Conservation (phyloP, 2,113 vertebrate species). For the Albula goreensis region DNA sequence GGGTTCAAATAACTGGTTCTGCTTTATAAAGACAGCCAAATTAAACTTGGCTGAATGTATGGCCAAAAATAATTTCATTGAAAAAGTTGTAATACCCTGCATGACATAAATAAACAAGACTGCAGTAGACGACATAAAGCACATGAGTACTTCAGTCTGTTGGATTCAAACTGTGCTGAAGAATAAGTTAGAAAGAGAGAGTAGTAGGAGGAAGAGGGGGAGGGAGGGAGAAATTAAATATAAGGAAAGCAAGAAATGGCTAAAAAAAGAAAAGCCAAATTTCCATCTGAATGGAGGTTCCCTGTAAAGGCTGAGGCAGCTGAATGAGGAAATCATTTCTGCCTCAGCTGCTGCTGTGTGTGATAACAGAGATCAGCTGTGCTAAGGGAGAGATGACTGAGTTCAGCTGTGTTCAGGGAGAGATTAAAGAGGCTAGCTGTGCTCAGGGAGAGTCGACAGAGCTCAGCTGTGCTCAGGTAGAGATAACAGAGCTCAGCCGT, state of each 20-base stretch:
- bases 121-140: background rate
- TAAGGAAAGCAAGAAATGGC: slow-evolving; percentile 46
- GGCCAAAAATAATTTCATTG: background rate
- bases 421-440: no score
- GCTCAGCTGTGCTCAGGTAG: background rate
- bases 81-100: background rate
- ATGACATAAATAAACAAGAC: background rate
- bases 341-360: slow-evolving; percentile 21
- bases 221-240: slow-evolving; percentile 27
- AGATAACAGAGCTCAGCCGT: background rate
- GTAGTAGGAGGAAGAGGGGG: slow-evolving; percentile 10
- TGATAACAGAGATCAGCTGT: background rate
- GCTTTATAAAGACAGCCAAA: no score
- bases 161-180: background rate
- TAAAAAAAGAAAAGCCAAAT: slow-evolving; percentile 52
- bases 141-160: no score
- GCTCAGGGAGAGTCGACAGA: no score
- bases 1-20: no score
- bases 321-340: slow-evolving; percentile 40
- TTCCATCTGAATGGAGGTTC: slow-evolving; percentile 59
- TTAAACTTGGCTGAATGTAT: no score
- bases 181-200: slow-evolving; percentile 11
- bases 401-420: background rate
- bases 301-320: slow-evolving; percentile 30
- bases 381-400: background rate